Conservation (phyloP, 2,888 invertebrate species). For the Drosophila neutralis region DNA sequence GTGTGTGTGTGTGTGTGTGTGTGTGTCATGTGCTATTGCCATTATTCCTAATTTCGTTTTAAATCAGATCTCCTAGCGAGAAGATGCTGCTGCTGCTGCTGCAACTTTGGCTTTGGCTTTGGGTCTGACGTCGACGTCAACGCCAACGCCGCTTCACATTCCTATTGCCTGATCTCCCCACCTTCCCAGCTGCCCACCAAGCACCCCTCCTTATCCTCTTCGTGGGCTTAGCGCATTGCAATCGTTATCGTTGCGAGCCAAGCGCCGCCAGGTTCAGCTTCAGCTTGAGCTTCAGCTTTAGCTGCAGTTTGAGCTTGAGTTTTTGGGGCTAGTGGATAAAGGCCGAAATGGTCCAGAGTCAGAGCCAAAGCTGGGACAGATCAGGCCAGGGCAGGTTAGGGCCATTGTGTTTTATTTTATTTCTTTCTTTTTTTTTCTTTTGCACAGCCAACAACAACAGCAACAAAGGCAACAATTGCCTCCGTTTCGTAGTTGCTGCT, state of each 20-base stretch:
- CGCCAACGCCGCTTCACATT: slow-evolving; percentile 63
- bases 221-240: slow-evolving; percentile 11
- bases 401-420: slow-evolving; percentile 61
- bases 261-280: slow-evolving; percentile 45
- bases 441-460: slow-evolving; percentile 29
- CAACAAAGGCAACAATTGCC: slow-evolving; percentile 52
- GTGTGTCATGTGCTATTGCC: slow-evolving; percentile 79
- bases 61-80: slow-evolving; percentile 78
- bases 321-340: slow-evolving; percentile 44
- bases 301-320: slow-evolving; percentile 13
- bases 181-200: not conserved
- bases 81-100: slow-evolving; percentile 22
- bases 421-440: slow-evolving; percentile 15
- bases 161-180: slow-evolving; percentile 37
- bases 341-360: slow-evolving; percentile 50
- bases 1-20: slow-evolving; percentile 47
- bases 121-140: slow-evolving; percentile 31
- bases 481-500: slow-evolving; percentile 49
- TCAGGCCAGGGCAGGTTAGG: slow-evolving; percentile 66
- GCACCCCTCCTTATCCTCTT: not conserved
- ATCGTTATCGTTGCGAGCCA: slow-evolving; percentile 53
- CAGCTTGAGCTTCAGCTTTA: slow-evolving; percentile 13
- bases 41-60: slow-evolving; percentile 83
- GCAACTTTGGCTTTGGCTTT: not conserved
- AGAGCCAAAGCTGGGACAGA: slow-evolving; percentile 38